Percentiles rank a stretch among this genome's conserved stretches.
These are phyloP conservation scores for Tetramorium simillimum DNA, from an alignment of 1,140 invertebrate genomes.

Conservation along the genomic window DNA sequence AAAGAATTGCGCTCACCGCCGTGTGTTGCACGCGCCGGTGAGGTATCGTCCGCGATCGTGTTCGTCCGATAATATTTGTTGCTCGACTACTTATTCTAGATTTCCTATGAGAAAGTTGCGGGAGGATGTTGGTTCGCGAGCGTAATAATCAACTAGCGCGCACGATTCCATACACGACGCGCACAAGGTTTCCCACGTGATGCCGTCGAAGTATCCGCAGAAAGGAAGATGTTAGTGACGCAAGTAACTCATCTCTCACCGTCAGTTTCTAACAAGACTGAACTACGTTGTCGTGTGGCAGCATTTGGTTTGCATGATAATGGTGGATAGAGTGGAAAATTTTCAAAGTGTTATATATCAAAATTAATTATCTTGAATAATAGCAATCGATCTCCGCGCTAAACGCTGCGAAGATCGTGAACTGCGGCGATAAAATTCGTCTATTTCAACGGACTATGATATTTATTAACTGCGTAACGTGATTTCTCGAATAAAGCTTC, in stretches of 20 bases:
- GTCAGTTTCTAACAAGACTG: constrained; percentile 21
- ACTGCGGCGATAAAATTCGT: background rate
- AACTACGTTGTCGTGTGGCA: constrained; percentile 2
- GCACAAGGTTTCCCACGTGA: constrained; percentile 52
- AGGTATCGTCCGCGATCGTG: constrained; percentile 36
- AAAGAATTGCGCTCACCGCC: constrained; percentile 15
- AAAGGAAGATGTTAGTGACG: constrained; percentile 46
- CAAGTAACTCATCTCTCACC: constrained; percentile 41
- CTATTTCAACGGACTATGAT: background rate
- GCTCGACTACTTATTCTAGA: constrained; percentile 50
- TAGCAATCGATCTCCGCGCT: background rate
- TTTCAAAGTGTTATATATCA: background rate
- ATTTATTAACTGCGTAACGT: background rate
- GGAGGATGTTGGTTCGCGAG: constrained; percentile 29
- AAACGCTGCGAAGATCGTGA: background rate
- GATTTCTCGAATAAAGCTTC: background rate
- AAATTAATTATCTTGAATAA: constrained; percentile 17
- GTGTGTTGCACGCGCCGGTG: background rate
- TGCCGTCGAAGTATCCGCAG: constrained; percentile 43
- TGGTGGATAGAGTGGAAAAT: background rate
- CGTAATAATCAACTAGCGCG: constrained; percentile 30
- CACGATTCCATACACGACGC: constrained; percentile 24
- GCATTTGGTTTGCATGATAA: constrained; percentile 9
- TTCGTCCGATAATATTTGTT: constrained; percentile 56
- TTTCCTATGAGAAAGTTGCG: constrained; percentile 56